Evolutionary conservation across 1,140 invertebrate genomes (phyloP).

Genomic region (Platyscapa corneri): DNA sequence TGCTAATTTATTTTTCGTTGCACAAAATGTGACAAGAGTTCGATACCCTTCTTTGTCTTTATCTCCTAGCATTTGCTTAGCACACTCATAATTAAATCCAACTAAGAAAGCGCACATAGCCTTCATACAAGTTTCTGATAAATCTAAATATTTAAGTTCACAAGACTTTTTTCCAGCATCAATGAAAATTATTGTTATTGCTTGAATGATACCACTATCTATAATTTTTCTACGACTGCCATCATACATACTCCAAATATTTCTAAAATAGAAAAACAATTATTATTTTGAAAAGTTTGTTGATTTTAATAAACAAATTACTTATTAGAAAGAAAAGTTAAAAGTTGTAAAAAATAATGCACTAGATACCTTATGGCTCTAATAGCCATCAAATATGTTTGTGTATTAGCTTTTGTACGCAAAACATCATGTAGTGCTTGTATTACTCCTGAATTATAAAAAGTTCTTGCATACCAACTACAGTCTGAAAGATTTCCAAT

Average conservation of each 20-base stretch:
- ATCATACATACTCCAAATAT: slow-evolving; percentile 64
- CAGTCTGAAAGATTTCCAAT: slow-evolving; percentile 68
- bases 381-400: slow-evolving; percentile 64
- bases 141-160: slow-evolving; percentile 56
- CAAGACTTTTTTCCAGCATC: slow-evolving; percentile 53
- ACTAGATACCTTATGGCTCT: slow-evolving; percentile 65
- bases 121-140: slow-evolving; percentile 66
- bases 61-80: slow-evolving; percentile 61
- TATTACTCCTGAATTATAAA: slow-evolving; percentile 62
- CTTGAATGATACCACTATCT: slow-evolving; percentile 57
- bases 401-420: slow-evolving; percentile 56
- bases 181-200: slow-evolving; percentile 61
- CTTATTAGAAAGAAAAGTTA: neutral
- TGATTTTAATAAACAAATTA: neutral
- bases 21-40: slow-evolving; percentile 56
- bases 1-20: slow-evolving; percentile 61
- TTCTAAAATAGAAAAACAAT: slow-evolving; percentile 57
- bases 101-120: slow-evolving; percentile 62
- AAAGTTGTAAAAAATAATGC: neutral
- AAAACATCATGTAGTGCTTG: slow-evolving; percentile 55
- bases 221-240: slow-evolving; percentile 62
- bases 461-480: slow-evolving; percentile 61
- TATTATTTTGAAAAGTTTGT: slow-evolving; percentile 5
- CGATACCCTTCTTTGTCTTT: slow-evolving; percentile 61
- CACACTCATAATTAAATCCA: slow-evolving; percentile 54